Conservation (phyloP, 2,113 vertebrate genomes). For the Poeciliopsis retropinna region DNA sequence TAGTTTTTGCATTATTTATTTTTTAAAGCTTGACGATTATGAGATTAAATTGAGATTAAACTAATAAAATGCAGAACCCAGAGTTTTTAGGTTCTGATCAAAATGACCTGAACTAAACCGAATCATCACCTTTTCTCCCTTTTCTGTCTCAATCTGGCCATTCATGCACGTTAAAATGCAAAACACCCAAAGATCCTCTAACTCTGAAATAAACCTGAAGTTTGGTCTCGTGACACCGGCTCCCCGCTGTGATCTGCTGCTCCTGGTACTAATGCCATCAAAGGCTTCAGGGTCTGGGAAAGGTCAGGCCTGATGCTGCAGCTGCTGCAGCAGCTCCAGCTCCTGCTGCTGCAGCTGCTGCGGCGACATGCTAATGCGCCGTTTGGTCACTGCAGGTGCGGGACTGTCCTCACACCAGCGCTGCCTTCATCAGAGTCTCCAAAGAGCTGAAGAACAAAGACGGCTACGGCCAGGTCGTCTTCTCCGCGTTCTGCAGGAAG, state of each 20-base stretch:
- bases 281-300: constrained; percentile 21
- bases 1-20: too few relatives aligned
- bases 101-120: too few relatives aligned
- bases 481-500: constrained; percentile 91
- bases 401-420: constrained; percentile 82
- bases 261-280: constrained; percentile 32
- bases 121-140: too few relatives aligned
- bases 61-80: too few relatives aligned
- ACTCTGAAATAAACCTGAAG: background rate
- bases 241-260: constrained; percentile 46
- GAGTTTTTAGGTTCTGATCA: too few relatives aligned
- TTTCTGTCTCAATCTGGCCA: too few relatives aligned
- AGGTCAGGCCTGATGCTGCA: constrained; percentile 15
- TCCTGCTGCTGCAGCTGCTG: too few relatives aligned
- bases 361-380: background rate
- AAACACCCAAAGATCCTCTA: too few relatives aligned
- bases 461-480: constrained; percentile 82
- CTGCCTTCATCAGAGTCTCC: constrained; percentile 77
- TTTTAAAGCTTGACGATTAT: too few relatives aligned
- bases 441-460: constrained; percentile 85
- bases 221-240: background rate
- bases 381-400: constrained; percentile 73
- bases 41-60: too few relatives aligned
- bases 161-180: too few relatives aligned
- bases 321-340: too few relatives aligned